Conservation (phyloP, 2,113 vertebrate species). For the Tragulus kanchil region DNA sequence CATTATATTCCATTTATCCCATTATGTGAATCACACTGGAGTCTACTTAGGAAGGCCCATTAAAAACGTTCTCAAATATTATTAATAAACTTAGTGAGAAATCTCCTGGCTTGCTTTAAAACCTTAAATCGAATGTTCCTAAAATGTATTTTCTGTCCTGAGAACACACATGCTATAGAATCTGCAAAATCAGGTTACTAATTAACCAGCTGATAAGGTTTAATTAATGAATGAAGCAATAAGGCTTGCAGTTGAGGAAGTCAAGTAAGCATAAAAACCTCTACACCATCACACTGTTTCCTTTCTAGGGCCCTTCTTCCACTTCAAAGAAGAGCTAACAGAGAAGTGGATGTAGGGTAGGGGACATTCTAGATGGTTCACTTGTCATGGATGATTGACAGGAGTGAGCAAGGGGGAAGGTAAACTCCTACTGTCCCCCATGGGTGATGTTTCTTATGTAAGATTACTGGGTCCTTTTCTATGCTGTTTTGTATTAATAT, state of each 20-base stretch:
- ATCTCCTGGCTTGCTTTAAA: constrained; percentile 4
- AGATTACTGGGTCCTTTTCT: neutral
- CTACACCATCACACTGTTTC: neutral
- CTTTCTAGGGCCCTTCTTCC: neutral
- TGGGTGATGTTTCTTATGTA: neutral
- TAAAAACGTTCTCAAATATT: neutral
- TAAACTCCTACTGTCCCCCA: neutral
- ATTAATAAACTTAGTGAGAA: neutral
- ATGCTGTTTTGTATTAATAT: neutral
- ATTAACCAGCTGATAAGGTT: neutral
- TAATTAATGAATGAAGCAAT: neutral
- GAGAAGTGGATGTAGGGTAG: neutral
- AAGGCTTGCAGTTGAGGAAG: neutral
- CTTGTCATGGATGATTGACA: neutral
- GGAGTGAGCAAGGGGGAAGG: neutral
- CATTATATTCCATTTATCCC: neutral
- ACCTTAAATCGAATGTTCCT: neutral
- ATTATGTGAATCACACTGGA: neutral
- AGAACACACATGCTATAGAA: constrained; percentile 21
- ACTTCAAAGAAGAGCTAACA: neutral
- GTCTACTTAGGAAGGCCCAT: constrained; percentile 11
- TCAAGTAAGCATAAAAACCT: neutral
- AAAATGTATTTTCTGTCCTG: neutral
- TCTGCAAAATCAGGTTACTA: neutral
- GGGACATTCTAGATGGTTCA: too few relatives aligned